Conservation (phyloP, 2,797 vertebrate species). For the Meriones psammophilus region DNA sequence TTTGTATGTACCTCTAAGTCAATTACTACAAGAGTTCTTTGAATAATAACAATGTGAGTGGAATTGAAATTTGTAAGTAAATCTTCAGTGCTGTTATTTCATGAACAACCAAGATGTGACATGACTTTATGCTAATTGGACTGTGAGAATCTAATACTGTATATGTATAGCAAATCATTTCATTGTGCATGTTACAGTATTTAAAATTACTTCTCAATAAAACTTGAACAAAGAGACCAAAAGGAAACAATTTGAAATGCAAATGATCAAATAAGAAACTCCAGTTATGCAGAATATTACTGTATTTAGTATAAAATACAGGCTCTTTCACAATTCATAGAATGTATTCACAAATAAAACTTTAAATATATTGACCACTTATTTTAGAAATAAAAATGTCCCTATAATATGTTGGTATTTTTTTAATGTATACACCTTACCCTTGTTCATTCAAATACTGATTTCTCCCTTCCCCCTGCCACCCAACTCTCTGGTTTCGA, state of each 20-base stretch:
- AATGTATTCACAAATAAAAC: conserved; percentile 62
- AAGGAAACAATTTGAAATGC: conserved; percentile 47
- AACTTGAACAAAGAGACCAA: neutral
- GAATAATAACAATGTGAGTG: conserved; percentile 43
- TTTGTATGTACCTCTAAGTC: conserved; percentile 25
- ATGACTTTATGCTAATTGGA: neutral
- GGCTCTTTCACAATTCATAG: conserved; percentile 40
- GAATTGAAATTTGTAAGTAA: neutral
- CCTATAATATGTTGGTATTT: conserved; percentile 65
- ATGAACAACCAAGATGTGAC: neutral
- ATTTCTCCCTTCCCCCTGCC: too few relatives aligned
- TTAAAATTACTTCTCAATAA: conserved; percentile 27
- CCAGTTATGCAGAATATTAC: conserved; percentile 29
- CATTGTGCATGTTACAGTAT: neutral
- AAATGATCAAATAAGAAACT: conserved; percentile 44
- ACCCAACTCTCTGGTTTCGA: too few relatives aligned
- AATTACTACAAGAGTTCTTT: conserved; percentile 26
- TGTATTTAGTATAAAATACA: conserved; percentile 52
- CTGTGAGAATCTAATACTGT: conserved; percentile 19
- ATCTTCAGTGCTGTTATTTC: neutral
- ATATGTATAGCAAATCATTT: conserved; percentile 9
- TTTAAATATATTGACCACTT: conserved; percentile 78
- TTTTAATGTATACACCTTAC: too few relatives aligned
- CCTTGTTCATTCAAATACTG: too few relatives aligned
- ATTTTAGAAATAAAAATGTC: conserved; percentile 86